Evolutionary conservation across 2,797 vertebrate species (phyloP), one percentile per base, ranked within the genome.

Genomic region (Diplodus puntazzo): DNA sequence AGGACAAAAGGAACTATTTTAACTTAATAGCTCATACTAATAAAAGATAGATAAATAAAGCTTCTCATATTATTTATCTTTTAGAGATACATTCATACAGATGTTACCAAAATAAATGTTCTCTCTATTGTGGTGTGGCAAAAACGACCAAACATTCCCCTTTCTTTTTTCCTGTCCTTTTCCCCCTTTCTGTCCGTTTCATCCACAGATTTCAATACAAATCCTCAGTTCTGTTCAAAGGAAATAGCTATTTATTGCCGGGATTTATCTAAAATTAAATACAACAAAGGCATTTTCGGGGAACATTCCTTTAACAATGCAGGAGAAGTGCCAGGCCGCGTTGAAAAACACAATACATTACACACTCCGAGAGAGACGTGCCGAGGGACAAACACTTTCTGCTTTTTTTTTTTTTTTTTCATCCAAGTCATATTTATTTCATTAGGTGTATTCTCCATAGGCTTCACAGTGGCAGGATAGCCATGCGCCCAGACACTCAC

Each of bases 381-480:
- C 89, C 91, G 75, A 23, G 91, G 91, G 91, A 94, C 88, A 90
- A 93, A 92, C 92, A 89, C 85, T 91, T 90, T 88, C 87, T 73
- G 75, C 87, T 84, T 83, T 84, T 90, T 88, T 81, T 76, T 89
- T 85, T 83, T 84, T 90, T 88, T 82, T 76, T 89, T 88, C 77
- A 87, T 89, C 87, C 85, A 70, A 85, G 87, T 95, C 94, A 95
- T 95, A 92, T 95, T 94, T 95, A 92, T 95, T 96, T 95, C 87
- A 95, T 93, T 87, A 93, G 84, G 65, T 85, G 86, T 90, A 93
- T 91, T 93, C 91, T 95, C 93, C 79, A 87, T 87, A 92, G 91
- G 87, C 82, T 88, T 88, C 88, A 87, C 21, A 82, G 88, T 93
- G 89, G 91, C 90, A 88, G 92, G 89, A 92, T 91, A 84, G 85